Conservation (phyloP, 2,113 vertebrate species). For the Riparia riparia region DNA sequence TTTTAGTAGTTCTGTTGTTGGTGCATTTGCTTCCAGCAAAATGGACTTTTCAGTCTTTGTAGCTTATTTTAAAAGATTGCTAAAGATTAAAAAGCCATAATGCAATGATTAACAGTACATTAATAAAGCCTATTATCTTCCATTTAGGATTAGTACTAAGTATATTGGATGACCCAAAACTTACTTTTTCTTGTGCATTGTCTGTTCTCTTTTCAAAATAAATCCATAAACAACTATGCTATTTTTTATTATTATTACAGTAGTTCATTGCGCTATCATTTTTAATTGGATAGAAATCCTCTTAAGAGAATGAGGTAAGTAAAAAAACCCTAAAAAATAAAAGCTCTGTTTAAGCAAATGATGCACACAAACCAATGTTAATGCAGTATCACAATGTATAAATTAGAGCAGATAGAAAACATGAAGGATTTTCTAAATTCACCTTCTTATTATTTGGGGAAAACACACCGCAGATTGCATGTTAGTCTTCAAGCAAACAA, state of each 20-base stretch:
- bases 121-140: not conserved
- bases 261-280: not conserved
- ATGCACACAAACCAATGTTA: not conserved
- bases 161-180: not conserved
- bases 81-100: not conserved
- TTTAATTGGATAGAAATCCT: not conserved
- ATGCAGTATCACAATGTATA: not conserved
- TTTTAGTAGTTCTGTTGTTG: slow-evolving; percentile 16
- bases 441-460: not conserved
- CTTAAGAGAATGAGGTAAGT: slow-evolving; percentile 3
- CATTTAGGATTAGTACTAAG: not conserved
- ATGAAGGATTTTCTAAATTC: not conserved
- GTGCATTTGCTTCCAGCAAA: not conserved
- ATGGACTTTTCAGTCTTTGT: not conserved
- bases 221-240: not conserved
- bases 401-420: not conserved
- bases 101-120: not conserved
- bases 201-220: not conserved
- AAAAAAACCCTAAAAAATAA: not conserved
- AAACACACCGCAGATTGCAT: not conserved
- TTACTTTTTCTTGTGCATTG: not conserved
- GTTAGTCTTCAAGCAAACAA: not conserved
- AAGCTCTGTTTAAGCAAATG: not conserved
- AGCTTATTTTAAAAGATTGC: not conserved
- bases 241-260: not conserved